Conservation (phyloP, 2,888 invertebrate species). For the Ellobium chinense region DNA sequence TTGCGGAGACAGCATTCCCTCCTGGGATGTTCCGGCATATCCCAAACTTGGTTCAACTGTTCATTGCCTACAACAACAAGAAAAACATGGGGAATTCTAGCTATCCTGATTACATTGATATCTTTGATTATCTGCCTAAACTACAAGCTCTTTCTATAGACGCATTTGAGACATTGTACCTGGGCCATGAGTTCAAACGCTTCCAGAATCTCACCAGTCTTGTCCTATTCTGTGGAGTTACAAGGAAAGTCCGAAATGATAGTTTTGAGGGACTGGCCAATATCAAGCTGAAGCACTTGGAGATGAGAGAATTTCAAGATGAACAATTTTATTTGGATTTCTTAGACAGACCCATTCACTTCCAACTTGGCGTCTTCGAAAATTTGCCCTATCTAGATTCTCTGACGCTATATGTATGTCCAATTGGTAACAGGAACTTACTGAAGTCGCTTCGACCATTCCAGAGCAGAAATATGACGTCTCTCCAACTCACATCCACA, state of each 20-base stretch:
- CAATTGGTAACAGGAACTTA: background rate
- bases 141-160: background rate
- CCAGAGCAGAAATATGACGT: background rate
- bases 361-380: background rate
- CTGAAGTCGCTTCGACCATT: background rate
- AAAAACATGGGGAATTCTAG: background rate
- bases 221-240: background rate
- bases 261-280: background rate
- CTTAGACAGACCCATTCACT: background rate
- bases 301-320: too few species aligned
- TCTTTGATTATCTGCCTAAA: background rate
- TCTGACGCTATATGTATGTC: background rate
- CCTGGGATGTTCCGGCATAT: background rate
- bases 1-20: background rate
- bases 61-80: background rate
- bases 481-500: background rate
- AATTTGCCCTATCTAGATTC: background rate
- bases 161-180: background rate
- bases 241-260: background rate
- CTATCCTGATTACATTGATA: background rate
- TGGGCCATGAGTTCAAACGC: background rate
- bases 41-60: background rate
- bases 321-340: background rate
- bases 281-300: background rate
- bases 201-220: background rate